Conservation (phyloP, 2,888 invertebrate species). For the Epistrophe eligans region DNA sequence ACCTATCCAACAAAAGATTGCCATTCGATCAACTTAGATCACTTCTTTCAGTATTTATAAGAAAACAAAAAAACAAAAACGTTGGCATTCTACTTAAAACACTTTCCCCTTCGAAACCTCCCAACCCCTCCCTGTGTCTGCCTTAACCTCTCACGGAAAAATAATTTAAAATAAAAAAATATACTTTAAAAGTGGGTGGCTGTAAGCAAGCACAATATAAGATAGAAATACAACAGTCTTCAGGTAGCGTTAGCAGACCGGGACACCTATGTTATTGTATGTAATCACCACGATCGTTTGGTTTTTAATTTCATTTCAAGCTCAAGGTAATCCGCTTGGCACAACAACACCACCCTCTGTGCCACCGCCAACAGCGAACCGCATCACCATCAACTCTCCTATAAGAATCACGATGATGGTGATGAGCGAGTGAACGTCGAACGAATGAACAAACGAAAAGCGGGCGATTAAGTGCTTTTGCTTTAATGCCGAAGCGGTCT, state of each 20-base stretch:
- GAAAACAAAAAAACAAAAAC: background rate
- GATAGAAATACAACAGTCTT: conserved; percentile 32
- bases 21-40: conserved; percentile 72
- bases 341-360: conserved; percentile 22
- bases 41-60: conserved; percentile 24
- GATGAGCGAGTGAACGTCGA: conserved; percentile 55
- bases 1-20: conserved; percentile 51
- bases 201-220: conserved; percentile 43
- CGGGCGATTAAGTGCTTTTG: conserved; percentile 55
- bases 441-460: conserved; percentile 23
- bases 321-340: conserved; percentile 75
- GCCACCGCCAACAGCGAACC: background rate
- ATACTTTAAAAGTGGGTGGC: conserved; percentile 47
- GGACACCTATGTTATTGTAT: conserved; percentile 17
- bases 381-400: background rate
- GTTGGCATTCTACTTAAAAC: conserved; percentile 38
- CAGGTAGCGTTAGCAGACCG: conserved; percentile 36
- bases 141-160: background rate
- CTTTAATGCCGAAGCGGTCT: conserved; percentile 33
- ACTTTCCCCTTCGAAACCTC: background rate
- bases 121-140: background rate
- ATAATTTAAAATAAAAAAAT: background rate
- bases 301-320: conserved; percentile 76
- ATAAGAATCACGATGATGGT: conserved; percentile 33
- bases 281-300: conserved; percentile 68